Evolutionary conservation across 2,797 vertebrate genomes (phyloP), one percentile per base, ranked within the genome.

Genomic region (Semotilus atromaculatus): DNA sequence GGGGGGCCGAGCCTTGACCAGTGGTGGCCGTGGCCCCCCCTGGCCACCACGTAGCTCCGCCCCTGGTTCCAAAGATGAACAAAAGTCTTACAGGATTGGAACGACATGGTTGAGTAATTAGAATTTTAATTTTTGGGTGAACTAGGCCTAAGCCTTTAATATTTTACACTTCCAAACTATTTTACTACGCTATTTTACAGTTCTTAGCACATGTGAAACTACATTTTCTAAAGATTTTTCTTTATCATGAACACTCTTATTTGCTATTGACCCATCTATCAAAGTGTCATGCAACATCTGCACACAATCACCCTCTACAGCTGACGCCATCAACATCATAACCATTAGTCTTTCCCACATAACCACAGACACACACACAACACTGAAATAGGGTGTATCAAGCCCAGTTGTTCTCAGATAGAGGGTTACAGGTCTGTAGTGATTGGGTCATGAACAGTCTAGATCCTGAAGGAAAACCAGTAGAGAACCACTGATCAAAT

Each of bases 241-340:
- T 36, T 40, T 40, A n/a, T 70, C 1, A 16, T 16, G n/a, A 6
- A 43, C 8, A 19, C 29, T 51, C 40, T 16, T 26, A 71, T 2
- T 71, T 18, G 68, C 2, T 26, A 31, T 19, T 21, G 71, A 31
- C 45, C 26, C 51, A 58, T 21, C 8, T 38, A 21, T 58, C 62
- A 70, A 81, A 60, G 3, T 6, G 45, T 45, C 73, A 72, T 18
- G 16, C 5, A 31, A 68, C 14, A 64, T 58, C 72, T 72, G 66
- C 48, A 64, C 85, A 76, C 67, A 84, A 82, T 77, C 34, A 73
- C 76, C 62, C 64, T 53, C 71, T 77, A 77, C 51, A 84, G 26
- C 67, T 78, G 60, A 78, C 23, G 51, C 48, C 19, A 73, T 38
- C 10, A 45, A 78, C 36, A 73, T 79, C 53, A 85, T 16, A 53